Percentiles rank a stretch among this genome's conserved stretches.
phyloP scores from a whole-genome alignment of 2,113 vertebrate genomes.

The Calidris pugnax region DNA sequence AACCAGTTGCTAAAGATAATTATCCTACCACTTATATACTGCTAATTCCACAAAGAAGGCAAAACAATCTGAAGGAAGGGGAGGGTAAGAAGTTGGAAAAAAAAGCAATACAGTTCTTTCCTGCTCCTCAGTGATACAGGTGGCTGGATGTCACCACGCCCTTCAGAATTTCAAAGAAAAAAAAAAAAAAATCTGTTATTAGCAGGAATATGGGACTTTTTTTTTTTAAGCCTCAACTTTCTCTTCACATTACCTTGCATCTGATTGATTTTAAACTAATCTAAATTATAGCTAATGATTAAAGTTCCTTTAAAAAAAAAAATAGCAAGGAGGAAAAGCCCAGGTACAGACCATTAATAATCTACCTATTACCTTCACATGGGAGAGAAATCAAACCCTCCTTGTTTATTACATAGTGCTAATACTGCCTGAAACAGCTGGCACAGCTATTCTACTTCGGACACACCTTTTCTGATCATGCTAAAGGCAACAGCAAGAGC shows the following conservation, averaged over 20 bases:
- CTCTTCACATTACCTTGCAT: not conserved
- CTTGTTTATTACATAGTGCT: not conserved
- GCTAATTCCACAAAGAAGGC: not conserved
- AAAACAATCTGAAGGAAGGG: not conserved
- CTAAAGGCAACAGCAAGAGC: not conserved
- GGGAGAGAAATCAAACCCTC: not conserved
- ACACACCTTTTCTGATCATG: not conserved
- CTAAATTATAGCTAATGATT: not conserved
- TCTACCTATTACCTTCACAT: not conserved
- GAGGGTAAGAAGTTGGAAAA: accelerated
- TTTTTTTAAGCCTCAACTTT: not conserved
- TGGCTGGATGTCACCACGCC: not conserved
- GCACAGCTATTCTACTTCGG: not conserved
- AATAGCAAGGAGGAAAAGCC: not conserved
- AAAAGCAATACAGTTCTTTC: not conserved
- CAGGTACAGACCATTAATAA: not conserved
- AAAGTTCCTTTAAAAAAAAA: not conserved
- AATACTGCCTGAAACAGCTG: not conserved
- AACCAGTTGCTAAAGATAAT: not conserved
- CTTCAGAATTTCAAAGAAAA: not conserved
- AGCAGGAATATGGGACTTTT: not conserved
- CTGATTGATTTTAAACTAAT: not conserved
- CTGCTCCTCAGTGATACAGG: not conserved
- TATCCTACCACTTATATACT: not conserved
- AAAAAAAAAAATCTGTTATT: not conserved